These are phyloP conservation scores for Mobula hypostoma DNA, from an alignment of 2,113 vertebrate species.

Conservation along the genomic window DNA sequence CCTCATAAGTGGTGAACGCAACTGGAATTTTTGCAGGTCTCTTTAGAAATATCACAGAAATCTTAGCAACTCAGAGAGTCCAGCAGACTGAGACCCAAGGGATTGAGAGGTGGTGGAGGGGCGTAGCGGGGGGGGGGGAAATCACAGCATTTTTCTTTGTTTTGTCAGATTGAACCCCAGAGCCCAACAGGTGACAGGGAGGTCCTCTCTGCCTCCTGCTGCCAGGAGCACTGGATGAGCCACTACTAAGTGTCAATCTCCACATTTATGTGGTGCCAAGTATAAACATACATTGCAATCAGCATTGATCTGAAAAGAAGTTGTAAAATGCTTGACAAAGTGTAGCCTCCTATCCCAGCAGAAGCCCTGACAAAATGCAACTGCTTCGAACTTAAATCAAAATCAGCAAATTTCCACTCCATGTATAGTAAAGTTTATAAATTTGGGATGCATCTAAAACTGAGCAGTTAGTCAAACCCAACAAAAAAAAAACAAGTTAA, in stretches of 20 bases:
- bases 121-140: neutral
- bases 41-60: neutral
- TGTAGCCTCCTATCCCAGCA: neutral
- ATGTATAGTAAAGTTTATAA: neutral
- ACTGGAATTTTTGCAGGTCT: neutral
- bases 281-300: neutral
- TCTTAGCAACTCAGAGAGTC: neutral
- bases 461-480: neutral
- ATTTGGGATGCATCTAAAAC: neutral
- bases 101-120: neutral
- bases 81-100: neutral
- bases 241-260: neutral
- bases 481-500: constrained; percentile 20
- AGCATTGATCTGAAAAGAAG: neutral
- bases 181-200: neutral
- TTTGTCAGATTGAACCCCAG: neutral
- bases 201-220: neutral
- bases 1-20: neutral
- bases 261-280: neutral
- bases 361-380: constrained; percentile 6
- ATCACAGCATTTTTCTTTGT: neutral
- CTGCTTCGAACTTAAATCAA: neutral
- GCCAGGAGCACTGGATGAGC: neutral
- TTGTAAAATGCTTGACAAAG: neutral
- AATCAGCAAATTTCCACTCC: neutral